Conservation (phyloP, 2,113 vertebrate genomes). For the Sterna hirundo region DNA sequence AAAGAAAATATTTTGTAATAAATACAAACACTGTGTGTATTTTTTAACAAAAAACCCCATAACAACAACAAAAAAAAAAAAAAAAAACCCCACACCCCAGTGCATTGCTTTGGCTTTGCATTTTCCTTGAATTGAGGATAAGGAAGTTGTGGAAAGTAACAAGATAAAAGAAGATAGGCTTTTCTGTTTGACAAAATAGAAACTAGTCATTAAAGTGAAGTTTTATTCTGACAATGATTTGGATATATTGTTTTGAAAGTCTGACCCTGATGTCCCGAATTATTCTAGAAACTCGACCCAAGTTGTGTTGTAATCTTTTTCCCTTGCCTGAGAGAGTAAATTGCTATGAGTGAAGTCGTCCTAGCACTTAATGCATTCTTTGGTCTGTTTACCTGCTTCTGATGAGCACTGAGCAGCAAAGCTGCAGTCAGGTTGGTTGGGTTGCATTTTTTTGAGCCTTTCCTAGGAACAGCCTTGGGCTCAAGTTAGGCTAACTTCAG, state of each 20-base stretch:
- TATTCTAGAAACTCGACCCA: neutral
- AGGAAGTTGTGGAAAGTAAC: neutral
- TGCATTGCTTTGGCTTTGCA: neutral
- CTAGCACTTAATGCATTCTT: neutral
- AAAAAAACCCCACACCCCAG: neutral
- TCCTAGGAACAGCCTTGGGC: neutral
- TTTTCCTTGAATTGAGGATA: neutral
- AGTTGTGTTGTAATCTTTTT: neutral
- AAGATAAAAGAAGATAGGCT: neutral
- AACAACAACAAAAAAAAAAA: neutral
- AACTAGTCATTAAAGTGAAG: neutral
- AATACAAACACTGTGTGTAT: neutral
- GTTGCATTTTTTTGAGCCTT: neutral
- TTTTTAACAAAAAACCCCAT: neutral
- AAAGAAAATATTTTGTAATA: neutral
- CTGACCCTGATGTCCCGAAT: neutral
- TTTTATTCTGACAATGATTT: neutral
- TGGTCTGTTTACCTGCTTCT: neutral
- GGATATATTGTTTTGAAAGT: neutral
- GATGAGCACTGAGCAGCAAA: neutral
- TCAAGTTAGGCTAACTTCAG: neutral
- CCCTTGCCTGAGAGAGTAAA: neutral
- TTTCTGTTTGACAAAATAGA: neutral
- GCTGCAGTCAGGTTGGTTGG: neutral
- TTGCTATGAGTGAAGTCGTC: neutral